Evolutionary conservation across 2,888 invertebrate species (phyloP).

Genomic region (Apamea sordens): DNA sequence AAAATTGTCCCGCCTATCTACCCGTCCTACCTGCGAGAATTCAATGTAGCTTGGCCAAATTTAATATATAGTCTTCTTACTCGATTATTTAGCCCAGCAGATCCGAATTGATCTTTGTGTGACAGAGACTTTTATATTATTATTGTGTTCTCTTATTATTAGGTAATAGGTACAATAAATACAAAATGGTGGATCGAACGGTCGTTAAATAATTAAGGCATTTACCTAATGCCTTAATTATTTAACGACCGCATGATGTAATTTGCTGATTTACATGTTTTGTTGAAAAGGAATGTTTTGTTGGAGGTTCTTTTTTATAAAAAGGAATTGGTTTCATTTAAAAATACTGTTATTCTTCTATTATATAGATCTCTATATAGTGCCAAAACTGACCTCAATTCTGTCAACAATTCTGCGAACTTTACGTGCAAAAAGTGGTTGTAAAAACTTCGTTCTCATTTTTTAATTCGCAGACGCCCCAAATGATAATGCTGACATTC

Average conservation of each 20-base stretch:
- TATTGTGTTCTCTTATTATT: conserved; percentile 7
- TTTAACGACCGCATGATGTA: neutral
- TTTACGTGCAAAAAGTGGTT: conserved; percentile 20
- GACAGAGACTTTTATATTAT: neutral
- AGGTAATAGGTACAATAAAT: neutral
- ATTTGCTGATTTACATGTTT: neutral
- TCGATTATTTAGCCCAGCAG: conserved; percentile 66
- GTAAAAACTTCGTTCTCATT: conserved; percentile 27
- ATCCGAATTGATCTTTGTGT: neutral
- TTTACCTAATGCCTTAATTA: neutral
- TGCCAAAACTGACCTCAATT: conserved; percentile 27
- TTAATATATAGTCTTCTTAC: conserved; percentile 65
- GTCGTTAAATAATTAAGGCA: too few species aligned
- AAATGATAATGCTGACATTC: conserved; percentile 97
- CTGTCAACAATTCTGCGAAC: conserved; percentile 1
- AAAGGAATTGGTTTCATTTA: neutral
- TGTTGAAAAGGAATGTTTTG: too few species aligned
- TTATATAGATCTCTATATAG: neutral
- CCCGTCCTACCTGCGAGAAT: conserved; percentile 30
- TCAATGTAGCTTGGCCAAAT: conserved; percentile 61
- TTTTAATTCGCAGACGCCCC: conserved; percentile 93
- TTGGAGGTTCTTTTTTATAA: neutral
- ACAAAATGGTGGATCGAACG: neutral
- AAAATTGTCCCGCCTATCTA: conserved; percentile 34
- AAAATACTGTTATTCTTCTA: neutral